Percentiles rank a stretch among this genome's conserved stretches.
Conservation (phyloP, 92 coral and sea anemone species). For the Porites cylindrica region DNA sequence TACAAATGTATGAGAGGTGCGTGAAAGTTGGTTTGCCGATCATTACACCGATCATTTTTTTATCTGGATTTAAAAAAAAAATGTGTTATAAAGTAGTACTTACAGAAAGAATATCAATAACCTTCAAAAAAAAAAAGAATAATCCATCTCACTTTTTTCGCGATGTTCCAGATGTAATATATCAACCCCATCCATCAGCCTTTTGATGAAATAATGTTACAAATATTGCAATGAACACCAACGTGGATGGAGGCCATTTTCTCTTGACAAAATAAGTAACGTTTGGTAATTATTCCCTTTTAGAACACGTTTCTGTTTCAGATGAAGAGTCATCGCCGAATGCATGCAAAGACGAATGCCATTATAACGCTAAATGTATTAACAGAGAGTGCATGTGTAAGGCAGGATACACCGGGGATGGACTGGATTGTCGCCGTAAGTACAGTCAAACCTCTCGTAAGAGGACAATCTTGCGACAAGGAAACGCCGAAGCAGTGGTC, state of each 20-base stretch:
- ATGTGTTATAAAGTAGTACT: no score
- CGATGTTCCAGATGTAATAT: no score
- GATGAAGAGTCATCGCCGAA: slow-evolving; percentile 15
- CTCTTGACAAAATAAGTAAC: not conserved
- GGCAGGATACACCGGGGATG: slow-evolving; percentile 84
- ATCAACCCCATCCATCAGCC: no score
- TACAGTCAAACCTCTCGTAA: not conserved
- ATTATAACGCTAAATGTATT: slow-evolving; percentile 82
- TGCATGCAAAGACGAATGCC: slow-evolving; percentile 84
- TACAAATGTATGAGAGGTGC: no score
- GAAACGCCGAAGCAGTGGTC: no score
- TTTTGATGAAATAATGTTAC: not conserved
- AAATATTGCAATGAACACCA: no score
- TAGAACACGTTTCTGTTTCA: not conserved
- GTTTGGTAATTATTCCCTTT: not conserved
- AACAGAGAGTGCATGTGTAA: slow-evolving; percentile 84
- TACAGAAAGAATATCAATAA: no score
- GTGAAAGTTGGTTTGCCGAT: no score
- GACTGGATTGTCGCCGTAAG: slow-evolving; percentile 79
- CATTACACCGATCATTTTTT: no score
- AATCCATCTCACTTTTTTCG: no score
- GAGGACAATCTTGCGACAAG: not conserved
- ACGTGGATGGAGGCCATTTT: not conserved
- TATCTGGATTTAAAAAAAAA: no score
- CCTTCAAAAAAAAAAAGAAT: no score